phyloP scores from a whole-genome alignment of 1,140 invertebrate species.

The Aleiodes sp. region DNA sequence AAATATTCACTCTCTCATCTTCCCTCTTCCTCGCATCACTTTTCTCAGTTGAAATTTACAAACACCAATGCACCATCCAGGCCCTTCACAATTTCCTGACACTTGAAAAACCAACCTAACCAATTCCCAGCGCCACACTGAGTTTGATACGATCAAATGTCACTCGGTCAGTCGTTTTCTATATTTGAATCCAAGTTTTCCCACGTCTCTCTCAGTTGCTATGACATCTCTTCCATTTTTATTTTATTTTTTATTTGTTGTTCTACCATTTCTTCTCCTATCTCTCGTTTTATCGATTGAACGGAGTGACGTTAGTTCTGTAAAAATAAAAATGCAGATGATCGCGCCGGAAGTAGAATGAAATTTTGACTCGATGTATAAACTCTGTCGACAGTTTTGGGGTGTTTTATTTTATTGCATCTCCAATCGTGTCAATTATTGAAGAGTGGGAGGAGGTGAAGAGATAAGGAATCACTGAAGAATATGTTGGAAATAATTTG shows the following conservation, averaged over 20 bases:
- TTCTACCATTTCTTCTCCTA: background rate
- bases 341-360: conserved; percentile 1
- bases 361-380: background rate
- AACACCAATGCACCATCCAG: background rate
- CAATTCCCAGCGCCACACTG: conserved; percentile 29
- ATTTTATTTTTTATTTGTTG: too few species aligned
- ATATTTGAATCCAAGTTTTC: conserved; percentile 40
- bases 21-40: too few species aligned
- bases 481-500: too few species aligned
- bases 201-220: conserved; percentile 17
- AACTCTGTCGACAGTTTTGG: background rate
- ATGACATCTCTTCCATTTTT: background rate
- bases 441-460: too few species aligned
- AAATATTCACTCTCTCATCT: background rate
- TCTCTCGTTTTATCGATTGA: conserved; percentile 9
- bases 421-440: conserved; percentile 7
- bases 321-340: conserved; percentile 17
- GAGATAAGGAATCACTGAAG: too few species aligned
- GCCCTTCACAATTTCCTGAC: background rate
- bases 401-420: background rate
- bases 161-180: conserved; percentile 36
- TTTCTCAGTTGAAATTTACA: background rate
- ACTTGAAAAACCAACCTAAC: conserved; percentile 17
- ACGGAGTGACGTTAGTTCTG: conserved; percentile 21
- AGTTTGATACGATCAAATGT: conserved; percentile 40